Evolutionary conservation across 2,797 vertebrate genomes (phyloP), one percentile per base, ranked within the genome.

Genomic region (Megalops cyprinoides): DNA sequence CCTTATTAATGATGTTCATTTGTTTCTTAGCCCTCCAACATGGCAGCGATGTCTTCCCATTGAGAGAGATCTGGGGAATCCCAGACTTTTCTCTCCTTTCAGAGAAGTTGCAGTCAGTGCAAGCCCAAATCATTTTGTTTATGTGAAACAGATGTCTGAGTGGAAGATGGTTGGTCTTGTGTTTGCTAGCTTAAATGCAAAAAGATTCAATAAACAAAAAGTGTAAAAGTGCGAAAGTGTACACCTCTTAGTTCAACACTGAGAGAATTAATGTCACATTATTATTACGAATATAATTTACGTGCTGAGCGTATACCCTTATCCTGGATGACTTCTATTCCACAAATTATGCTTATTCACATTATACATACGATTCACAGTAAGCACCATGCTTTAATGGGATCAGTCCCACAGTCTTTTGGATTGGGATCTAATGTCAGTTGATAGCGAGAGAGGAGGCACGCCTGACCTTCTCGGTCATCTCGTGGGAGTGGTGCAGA

Each of bases 401-500:
- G 31, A 37, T 1, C 5, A 7, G 39, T 37, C 28, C 62, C 31
- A 62, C 2, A 15, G 14, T 34, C 34, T 3, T 67, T 34, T 34
- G 28, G 67, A 39, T 44, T 1, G 37, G 37, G n/a, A 18, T 37
- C 28, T 14, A 25, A n/a, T 37, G 5, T 69, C 67, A 71, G 25
- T 18, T 71, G 67, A 75, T 53, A 14, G 14, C 46, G 25, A 34
- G 74, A 25, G 74, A 75, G 37, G 53, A 39, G 6, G n/a, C 25
- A 34, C 37, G 62, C 46, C 79, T 85, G 55, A 96, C 95, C 93
- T 96, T 96, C 89, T 96, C 95, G 65, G 94, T 94, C 95, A 96
- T 96, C 90, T 96, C 95, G 62, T 96, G 94, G 51, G 96, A 96
- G 82, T 97, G 96, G 87, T 96, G 96, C 88, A 96, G 87, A 3